Percentiles rank a stretch among this genome's conserved stretches.
Conservation (phyloP, 2,797 vertebrate species). For the Chelon auratus region DNA sequence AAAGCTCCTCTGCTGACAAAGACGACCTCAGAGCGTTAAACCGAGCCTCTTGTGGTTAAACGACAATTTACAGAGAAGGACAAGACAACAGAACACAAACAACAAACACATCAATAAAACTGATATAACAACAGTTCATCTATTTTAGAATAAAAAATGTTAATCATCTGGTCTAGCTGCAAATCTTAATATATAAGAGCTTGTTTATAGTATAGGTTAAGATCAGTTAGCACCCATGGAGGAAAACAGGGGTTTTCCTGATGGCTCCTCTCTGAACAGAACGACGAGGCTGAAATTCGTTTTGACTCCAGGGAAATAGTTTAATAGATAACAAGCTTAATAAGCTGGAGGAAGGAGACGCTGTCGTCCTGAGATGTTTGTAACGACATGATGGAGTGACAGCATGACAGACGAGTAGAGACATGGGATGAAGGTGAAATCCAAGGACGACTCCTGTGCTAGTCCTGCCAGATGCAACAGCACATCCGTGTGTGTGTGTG, state of each 20-base stretch:
- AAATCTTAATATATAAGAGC: no score
- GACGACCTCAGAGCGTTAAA: neutral
- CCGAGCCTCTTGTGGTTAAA: neutral
- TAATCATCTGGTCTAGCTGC: no score
- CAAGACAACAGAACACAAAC: neutral
- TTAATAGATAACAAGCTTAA: slow-evolving; percentile 69
- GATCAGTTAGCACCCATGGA: no score
- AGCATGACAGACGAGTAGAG: slow-evolving; percentile 5
- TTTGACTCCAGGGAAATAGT: slow-evolving; percentile 58
- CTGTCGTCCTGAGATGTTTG: neutral
- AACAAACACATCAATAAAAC: no score
- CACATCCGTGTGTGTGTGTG: slow-evolving; percentile 21
- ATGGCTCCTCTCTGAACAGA: neutral
- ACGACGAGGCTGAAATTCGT: slow-evolving; percentile 2
- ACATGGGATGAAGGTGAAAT: neutral
- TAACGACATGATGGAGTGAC: slow-evolving; percentile 1
- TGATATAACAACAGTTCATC: no score
- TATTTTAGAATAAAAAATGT: no score
- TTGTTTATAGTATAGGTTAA: no score
- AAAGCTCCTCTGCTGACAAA: neutral
- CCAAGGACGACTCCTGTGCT: neutral
- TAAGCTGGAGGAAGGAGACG: slow-evolving; percentile 25
- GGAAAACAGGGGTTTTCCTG: no score
- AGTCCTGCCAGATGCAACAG: slow-evolving; percentile 19
- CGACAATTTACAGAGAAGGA: neutral